These are phyloP conservation scores for Aphelenchoides fujianensis DNA, from an alignment of 1,140 invertebrate genomes.

Conservation along the genomic window DNA sequence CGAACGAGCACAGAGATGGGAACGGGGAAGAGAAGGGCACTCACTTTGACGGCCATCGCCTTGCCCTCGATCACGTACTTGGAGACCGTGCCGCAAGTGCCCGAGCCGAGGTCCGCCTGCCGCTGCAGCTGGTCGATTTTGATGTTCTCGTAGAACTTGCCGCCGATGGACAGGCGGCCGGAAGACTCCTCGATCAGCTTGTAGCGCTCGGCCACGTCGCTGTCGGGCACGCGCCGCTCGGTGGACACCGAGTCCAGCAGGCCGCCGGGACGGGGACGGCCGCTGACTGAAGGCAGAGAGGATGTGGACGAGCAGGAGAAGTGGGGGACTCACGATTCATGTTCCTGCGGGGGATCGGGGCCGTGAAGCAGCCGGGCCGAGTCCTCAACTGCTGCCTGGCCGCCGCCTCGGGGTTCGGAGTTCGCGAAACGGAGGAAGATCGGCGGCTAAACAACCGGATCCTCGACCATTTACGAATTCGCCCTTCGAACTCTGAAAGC, in stretches of 20 bases:
- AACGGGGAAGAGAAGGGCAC: neutral
- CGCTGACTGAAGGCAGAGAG: conserved; percentile 20
- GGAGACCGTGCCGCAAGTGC: conserved; percentile 37
- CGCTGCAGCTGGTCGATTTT: conserved; percentile 27
- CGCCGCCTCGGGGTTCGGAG: neutral
- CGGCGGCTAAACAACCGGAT: conserved; percentile 15
- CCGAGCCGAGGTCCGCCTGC: conserved; percentile 27
- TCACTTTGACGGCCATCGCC: conserved; percentile 45
- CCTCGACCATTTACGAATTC: conserved; percentile 27
- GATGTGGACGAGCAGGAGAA: no score
- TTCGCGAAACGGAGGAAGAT: neutral
- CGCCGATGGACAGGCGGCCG: conserved; percentile 35
- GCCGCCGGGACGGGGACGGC: conserved; percentile 21
- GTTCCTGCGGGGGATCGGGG: conserved; percentile 35
- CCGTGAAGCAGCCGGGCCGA: conserved; percentile 27
- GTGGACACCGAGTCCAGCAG: conserved; percentile 30
- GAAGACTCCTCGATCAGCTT: conserved; percentile 37
- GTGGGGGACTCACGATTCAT: conserved; percentile 32
- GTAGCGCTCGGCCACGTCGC: conserved; percentile 30
- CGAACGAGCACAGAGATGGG: conserved; percentile 33
- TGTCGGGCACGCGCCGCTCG: conserved; percentile 6
- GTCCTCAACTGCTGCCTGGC: neutral
- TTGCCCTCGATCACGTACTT: conserved; percentile 31
- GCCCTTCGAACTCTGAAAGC: conserved; percentile 36
- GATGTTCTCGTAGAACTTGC: conserved; percentile 32